These are phyloP conservation scores for Aplocera efformata DNA, from an alignment of 2,888 invertebrate species.

Conservation along the genomic window DNA sequence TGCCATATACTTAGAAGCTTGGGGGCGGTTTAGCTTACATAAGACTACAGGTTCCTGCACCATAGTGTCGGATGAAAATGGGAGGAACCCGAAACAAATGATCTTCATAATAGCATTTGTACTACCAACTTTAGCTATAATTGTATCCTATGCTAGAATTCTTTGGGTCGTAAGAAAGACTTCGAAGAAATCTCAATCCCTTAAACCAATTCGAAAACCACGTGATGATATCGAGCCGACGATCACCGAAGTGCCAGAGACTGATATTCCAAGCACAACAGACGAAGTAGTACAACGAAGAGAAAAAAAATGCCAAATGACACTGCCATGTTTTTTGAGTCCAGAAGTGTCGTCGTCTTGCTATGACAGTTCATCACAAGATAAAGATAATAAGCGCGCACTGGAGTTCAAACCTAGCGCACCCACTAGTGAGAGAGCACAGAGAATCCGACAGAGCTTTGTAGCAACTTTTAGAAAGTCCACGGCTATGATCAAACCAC, in stretches of 20 bases:
- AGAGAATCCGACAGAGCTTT: constrained; percentile 45
- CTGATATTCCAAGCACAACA: constrained; percentile 27
- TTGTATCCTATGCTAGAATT: constrained; percentile 91
- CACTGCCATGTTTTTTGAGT: constrained; percentile 34
- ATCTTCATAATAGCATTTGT: constrained; percentile 91
- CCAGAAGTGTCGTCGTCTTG: constrained; percentile 50
- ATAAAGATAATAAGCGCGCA: constrained; percentile 50
- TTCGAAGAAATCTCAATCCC: constrained; percentile 81
- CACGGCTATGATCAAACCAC: constrained; percentile 67
- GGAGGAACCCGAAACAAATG: constrained; percentile 87
- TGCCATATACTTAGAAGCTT: constrained; percentile 86
- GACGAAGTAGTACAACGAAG: constrained; percentile 21
- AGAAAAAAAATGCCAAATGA: constrained; percentile 16
- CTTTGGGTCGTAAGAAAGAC: constrained; percentile 88
- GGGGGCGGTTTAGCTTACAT: constrained; percentile 91
- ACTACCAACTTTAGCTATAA: constrained; percentile 90
- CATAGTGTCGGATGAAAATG: constrained; percentile 84
- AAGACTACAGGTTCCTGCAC: constrained; percentile 88
- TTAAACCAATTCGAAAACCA: constrained; percentile 46
- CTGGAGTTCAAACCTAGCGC: constrained; percentile 39
- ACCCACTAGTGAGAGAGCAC: constrained; percentile 39
- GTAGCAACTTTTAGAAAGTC: constrained; percentile 55
- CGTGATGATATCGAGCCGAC: constrained; percentile 52
- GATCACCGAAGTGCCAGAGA: constrained; percentile 39
- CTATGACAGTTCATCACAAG: constrained; percentile 40